Base-by-base conservation (phyloP, 2,113 vertebrate species). In the Camelus bactrianus region DNA sequence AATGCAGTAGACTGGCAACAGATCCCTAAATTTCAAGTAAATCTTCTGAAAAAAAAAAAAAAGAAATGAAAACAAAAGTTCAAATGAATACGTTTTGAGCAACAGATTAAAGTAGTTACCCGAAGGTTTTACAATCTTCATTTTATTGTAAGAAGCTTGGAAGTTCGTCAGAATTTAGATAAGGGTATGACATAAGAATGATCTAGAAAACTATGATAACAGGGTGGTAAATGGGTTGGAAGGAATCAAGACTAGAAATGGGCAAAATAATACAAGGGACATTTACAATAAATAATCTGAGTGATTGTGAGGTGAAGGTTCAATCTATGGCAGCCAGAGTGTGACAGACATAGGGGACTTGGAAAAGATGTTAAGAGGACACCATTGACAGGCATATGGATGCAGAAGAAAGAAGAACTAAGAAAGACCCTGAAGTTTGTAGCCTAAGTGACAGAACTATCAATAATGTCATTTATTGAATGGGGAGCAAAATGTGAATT, bases 261-360 rank as follows among this genome's bases (percentile, higher is more conserved):
- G n/a, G 1, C 8, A 22, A 75, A 22, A 79, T 80, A 60, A 28
- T 15, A 67, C 54, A 52, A 38, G 38, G 28, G n/a, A 50, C n/a
- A 42, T 30, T 58, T 62, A 46, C 1, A 62, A 2, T 15, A 9
- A 62, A 2, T 15, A 9, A 35, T 54, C 46, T 24, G 28, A 46
- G 35, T 54, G 22, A 30, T 28, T 30, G 62, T 20, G 3, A 19
- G 8, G 35, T 48, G 28, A 64, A 35, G 28, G 26, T 48, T 62
- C 76, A 6, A 19, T 35, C 46, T 64, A 2, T 2, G 1, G 7
- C 6, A 11, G 32, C 5, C 5, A 42, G 3, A 20, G 32, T 6
- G 35, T 32, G 52, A 58, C 69, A 30, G 4, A n/a, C 24, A 42
- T 54, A 19, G 60, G 48, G 13, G 88, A 30, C 75, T 15, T 3